phyloP scores from a whole-genome alignment of 2,888 invertebrate species.

The Heteromurus nitidus region DNA sequence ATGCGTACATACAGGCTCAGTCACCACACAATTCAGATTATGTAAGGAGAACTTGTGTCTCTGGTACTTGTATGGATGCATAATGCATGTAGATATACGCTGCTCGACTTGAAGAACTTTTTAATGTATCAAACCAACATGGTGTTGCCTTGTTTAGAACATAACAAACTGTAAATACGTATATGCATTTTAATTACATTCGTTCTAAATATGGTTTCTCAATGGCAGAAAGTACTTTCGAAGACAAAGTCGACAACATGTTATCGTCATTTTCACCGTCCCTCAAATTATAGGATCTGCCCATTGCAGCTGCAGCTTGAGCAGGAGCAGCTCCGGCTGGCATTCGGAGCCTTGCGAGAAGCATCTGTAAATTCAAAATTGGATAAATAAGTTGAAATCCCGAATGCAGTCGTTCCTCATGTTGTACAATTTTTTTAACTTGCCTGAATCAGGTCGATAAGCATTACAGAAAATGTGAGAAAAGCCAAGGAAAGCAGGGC shows the following conservation, averaged over 20 bases:
- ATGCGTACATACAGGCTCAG: too few relatives aligned
- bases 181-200: background rate
- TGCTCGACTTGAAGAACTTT: too few relatives aligned
- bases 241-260: slow-evolving; percentile 30
- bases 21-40: too few relatives aligned
- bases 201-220: slow-evolving; percentile 31
- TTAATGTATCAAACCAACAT: too few relatives aligned
- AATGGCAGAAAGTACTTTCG: slow-evolving; percentile 37
- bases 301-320: background rate
- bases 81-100: too few relatives aligned
- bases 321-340: slow-evolving; percentile 4
- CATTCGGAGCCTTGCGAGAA: slow-evolving; percentile 12
- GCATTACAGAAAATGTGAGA: slow-evolving; percentile 88
- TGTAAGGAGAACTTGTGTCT: too few relatives aligned
- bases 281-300: background rate
- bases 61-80: too few relatives aligned
- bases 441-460: slow-evolving; percentile 88
- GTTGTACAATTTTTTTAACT: background rate
- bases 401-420: background rate
- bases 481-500: slow-evolving; percentile 89
- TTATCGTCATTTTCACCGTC: slow-evolving; percentile 1
- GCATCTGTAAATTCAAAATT: background rate
- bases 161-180: too few relatives aligned
- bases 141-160: too few relatives aligned
- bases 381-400: background rate